These are phyloP conservation scores for Dipodomys merriami DNA, from an alignment of 2,113 vertebrate genomes.

Conservation along the genomic window DNA sequence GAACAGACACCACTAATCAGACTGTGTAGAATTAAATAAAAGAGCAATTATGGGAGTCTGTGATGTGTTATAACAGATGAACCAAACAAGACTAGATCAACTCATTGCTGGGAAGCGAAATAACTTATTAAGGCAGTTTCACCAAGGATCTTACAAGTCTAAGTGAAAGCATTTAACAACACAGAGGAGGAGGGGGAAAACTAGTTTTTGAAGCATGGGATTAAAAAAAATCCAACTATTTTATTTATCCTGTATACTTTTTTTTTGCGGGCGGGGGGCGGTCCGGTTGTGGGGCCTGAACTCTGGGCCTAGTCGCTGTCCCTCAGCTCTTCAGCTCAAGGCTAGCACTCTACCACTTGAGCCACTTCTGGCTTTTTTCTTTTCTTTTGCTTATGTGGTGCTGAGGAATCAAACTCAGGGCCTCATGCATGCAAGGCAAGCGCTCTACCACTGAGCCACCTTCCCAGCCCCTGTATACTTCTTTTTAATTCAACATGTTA, in stretches of 20 bases:
- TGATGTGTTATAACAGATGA: conserved; percentile 78
- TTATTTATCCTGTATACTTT: neutral
- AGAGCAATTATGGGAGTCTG: conserved; percentile 78
- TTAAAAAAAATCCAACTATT: conserved; percentile 7
- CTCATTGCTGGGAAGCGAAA: conserved; percentile 68
- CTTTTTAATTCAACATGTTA: no score
- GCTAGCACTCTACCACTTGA: no score
- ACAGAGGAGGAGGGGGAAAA: neutral
- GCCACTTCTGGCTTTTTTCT: no score
- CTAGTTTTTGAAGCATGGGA: conserved; percentile 41
- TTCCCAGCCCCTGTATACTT: no score
- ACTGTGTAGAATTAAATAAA: conserved; percentile 80
- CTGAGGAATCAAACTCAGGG: no score
- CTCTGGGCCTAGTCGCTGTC: no score
- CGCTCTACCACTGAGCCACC: no score
- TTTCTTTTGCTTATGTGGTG: no score
- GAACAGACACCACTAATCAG: conserved; percentile 76
- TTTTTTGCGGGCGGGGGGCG: no score
- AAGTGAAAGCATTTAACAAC: conserved; percentile 61
- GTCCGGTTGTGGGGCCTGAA: no score
- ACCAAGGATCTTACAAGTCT: conserved; percentile 51
- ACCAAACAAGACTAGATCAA: conserved; percentile 72
- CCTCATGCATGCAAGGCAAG: no score
- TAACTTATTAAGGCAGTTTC: conserved; percentile 60
- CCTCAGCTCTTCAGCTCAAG: no score